A percentile compares a stretch with the other conserved stretches of the same genome.
Conservation (phyloP, 2,113 vertebrate genomes). For the Dissostichus mawsoni region DNA sequence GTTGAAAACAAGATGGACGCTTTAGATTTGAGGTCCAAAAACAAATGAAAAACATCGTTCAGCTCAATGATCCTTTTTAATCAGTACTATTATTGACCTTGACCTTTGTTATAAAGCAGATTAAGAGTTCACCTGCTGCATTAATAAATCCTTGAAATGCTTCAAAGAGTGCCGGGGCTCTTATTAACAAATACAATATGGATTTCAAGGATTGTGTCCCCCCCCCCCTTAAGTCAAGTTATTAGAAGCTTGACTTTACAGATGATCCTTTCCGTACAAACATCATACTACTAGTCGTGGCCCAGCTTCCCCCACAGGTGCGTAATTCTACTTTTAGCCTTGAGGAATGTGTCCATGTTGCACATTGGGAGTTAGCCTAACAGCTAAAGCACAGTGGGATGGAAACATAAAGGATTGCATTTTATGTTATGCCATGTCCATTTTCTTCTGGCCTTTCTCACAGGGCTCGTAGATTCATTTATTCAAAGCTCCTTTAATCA, state of each 20-base stretch:
- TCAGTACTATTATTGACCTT: neutral
- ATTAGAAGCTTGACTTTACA: slow-evolving; percentile 21
- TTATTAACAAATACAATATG: slow-evolving; percentile 23
- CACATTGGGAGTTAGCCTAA: slow-evolving; percentile 34
- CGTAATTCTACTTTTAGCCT: slow-evolving; percentile 61
- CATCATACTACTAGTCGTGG: slow-evolving; percentile 33
- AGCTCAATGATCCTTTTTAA: neutral
- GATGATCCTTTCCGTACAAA: slow-evolving; percentile 45
- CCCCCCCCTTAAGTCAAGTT: slow-evolving; percentile 20
- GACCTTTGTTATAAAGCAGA: slow-evolving; percentile 41
- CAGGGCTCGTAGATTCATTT: too few species aligned
- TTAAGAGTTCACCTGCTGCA: slow-evolving; percentile 51
- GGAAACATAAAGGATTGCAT: neutral
- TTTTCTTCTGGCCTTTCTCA: too few species aligned
- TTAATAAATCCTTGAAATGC: slow-evolving; percentile 30
- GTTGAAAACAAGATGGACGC: slow-evolving; percentile 23
- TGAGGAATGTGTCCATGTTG: slow-evolving; percentile 48
- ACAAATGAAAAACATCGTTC: slow-evolving; percentile 7
- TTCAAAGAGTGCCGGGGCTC: slow-evolving; percentile 32
- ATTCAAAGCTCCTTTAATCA: too few species aligned
- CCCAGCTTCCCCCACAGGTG: slow-evolving; percentile 18
- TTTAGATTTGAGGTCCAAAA: neutral
- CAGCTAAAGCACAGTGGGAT: neutral
- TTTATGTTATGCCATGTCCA: neutral
- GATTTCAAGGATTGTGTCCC: slow-evolving; percentile 43